phyloP scores from a whole-genome alignment of 1,140 invertebrate species.

The Odontomachus brunneus region DNA sequence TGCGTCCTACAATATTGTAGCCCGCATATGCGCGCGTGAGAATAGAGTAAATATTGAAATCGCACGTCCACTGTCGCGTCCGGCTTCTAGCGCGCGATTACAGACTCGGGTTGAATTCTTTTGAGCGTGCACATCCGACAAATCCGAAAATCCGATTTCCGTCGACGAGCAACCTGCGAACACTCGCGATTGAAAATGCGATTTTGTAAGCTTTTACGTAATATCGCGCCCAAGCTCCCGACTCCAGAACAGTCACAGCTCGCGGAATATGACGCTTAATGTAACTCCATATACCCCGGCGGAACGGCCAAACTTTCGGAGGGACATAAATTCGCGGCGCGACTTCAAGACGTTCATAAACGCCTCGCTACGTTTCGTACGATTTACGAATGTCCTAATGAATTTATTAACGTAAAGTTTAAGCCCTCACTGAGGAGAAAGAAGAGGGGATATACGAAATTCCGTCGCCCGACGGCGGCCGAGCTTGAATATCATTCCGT shows the following conservation, averaged over 20 bases:
- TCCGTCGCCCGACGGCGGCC: background rate
- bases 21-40: background rate
- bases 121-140: conserved; percentile 67
- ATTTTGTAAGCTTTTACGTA: conserved; percentile 73
- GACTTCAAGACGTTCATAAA: conserved; percentile 62
- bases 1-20: conserved; percentile 16
- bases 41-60: conserved; percentile 68
- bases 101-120: conserved; percentile 57
- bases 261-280: conserved; percentile 53
- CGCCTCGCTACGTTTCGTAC: conserved; percentile 52
- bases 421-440: conserved; percentile 5
- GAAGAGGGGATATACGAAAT: conserved; percentile 8
- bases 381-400: conserved; percentile 60
- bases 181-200: conserved; percentile 68
- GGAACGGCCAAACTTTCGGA: conserved; percentile 55
- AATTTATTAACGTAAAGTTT: conserved; percentile 58
- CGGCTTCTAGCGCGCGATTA: conserved; percentile 30
- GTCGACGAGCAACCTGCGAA: conserved; percentile 57
- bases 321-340: conserved; percentile 47
- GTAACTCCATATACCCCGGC: conserved; percentile 44
- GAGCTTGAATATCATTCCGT: background rate
- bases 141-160: conserved; percentile 73
- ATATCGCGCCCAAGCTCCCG: conserved; percentile 59
- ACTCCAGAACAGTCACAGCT: conserved; percentile 22
- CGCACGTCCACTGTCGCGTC: conserved; percentile 19